Evolutionary conservation across 2,113 vertebrate genomes (phyloP), one percentile per base, ranked within the genome.

Genomic region (Syngnathoides biaculeatus): DNA sequence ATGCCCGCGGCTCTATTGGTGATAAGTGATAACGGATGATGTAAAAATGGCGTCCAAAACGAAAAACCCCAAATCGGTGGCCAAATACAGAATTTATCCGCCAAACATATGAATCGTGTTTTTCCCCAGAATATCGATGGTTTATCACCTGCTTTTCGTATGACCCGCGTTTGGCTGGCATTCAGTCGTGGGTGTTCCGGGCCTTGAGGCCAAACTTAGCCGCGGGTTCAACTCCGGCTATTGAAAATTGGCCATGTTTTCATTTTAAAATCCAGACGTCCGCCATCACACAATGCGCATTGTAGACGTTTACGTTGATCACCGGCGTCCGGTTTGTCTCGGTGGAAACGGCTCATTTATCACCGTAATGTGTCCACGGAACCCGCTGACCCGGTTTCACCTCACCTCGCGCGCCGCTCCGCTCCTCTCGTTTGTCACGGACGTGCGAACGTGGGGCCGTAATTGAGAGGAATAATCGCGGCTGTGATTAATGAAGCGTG

Each of bases 391-490:
- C 65, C 56, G n/a, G 17, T 66, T 66, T 50, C 47, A 53, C 64
- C 7, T 64, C 42, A 20, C 45, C n/a, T n/a, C n/a, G n/a, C n/a
- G n/a, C n/a, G n/a, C n/a, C n/a, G 40, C 22, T 27, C 14, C 9
- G 40, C 26, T n/a, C 48, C 3, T 56, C 50, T 24, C 50, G 42
- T 52, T 40, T 55, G 15, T 64, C 43, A 64, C 20, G 15, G 40
- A 22, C 3, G 24, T 8, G 38, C 20, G 76, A 64, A 63, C 57
- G 35, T 20, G 6, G 64, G 35, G n/a, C n/a, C 68, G 43, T 39
- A 60, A 63, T 40, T 62, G 26, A 84, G 60, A 63, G 42, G 50
- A 67, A 67, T 61, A 72, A 76, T 43, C 11, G 38, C 68, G 38
- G 19, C 15, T 69, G 30, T 76, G 47, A 73, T 53, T 56, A 20